A percentile compares a stretch with the other conserved stretches of the same genome.
These are phyloP conservation scores for Armadillidium nasatum DNA, from an alignment of 1,140 invertebrate genomes.

Conservation along the genomic window DNA sequence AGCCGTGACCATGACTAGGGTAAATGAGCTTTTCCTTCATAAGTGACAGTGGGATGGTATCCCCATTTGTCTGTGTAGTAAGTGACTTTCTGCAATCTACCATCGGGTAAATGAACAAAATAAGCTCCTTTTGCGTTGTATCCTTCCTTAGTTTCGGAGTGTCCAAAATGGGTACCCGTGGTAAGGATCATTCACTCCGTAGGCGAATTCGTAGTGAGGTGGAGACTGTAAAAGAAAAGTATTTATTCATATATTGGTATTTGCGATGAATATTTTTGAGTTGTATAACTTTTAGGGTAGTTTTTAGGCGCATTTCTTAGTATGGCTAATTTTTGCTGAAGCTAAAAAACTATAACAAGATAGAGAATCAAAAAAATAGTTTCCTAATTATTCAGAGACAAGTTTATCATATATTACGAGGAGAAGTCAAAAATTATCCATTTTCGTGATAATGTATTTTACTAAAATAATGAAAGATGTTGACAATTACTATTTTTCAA, in stretches of 20 bases:
- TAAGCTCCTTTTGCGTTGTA: slow-evolving; percentile 31
- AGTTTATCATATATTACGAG: too few species aligned
- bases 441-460: too few species aligned
- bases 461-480: too few species aligned
- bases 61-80: slow-evolving; percentile 34
- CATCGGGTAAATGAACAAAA: slow-evolving; percentile 33
- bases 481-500: too few species aligned
- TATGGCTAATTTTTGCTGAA: not conserved
- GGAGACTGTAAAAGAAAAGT: slow-evolving; percentile 5
- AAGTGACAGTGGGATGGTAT: slow-evolving; percentile 35
- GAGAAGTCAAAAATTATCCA: too few species aligned
- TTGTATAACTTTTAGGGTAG: not conserved
- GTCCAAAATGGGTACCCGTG: slow-evolving; percentile 31
- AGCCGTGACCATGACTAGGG: slow-evolving; percentile 14
- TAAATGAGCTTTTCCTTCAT: slow-evolving; percentile 35
- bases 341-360: not conserved
- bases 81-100: slow-evolving; percentile 28
- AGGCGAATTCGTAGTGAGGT: slow-evolving; percentile 27
- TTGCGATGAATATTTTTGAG: not conserved
- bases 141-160: slow-evolving; percentile 25
- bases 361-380: too few species aligned
- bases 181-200: slow-evolving; percentile 30
- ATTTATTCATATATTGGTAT: not conserved
- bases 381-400: too few species aligned
- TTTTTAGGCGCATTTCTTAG: not conserved